Evolutionary conservation across 2,888 invertebrate genomes (phyloP).

Genomic region (Itoplectis maculator): DNA sequence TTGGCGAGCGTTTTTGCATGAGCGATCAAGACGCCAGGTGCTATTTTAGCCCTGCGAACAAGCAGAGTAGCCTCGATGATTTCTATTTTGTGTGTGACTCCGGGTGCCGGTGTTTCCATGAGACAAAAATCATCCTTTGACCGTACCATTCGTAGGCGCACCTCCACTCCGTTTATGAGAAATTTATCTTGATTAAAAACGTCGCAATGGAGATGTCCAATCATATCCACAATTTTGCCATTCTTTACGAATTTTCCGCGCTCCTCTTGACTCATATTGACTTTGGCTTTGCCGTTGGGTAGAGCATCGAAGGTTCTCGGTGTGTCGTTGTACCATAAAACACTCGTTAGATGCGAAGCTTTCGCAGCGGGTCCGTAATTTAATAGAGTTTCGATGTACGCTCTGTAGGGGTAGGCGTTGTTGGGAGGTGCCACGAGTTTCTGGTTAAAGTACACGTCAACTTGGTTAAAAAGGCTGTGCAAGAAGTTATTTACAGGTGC

Average conservation of each 20-base stretch:
- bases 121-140: conserved; percentile 67
- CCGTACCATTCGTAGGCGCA: conserved; percentile 65
- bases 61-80: conserved; percentile 33
- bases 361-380: conserved; percentile 68
- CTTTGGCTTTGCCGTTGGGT: neutral
- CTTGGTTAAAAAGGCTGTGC: conserved; percentile 70
- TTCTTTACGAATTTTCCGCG: neutral
- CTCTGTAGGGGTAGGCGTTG: conserved; percentile 68
- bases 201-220: conserved; percentile 69
- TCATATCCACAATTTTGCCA: conserved; percentile 28
- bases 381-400: conserved; percentile 68
- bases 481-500: conserved; percentile 67
- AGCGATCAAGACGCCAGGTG: conserved; percentile 26
- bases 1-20: conserved; percentile 6
- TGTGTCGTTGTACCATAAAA: conserved; percentile 65
- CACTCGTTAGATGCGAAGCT: conserved; percentile 63
- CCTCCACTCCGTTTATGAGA: conserved; percentile 70
- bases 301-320: conserved; percentile 42
- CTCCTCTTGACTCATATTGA: conserved; percentile 20
- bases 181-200: conserved; percentile 71
- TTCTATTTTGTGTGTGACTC: conserved; percentile 8
- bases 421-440: conserved; percentile 68
- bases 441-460: conserved; percentile 70
- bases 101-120: conserved; percentile 55
- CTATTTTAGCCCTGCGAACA: conserved; percentile 31